A percentile compares a stretch with the other conserved stretches of the same genome.
phyloP scores from a whole-genome alignment of 2,888 invertebrate genomes.

The Byasa hedistus region DNA sequence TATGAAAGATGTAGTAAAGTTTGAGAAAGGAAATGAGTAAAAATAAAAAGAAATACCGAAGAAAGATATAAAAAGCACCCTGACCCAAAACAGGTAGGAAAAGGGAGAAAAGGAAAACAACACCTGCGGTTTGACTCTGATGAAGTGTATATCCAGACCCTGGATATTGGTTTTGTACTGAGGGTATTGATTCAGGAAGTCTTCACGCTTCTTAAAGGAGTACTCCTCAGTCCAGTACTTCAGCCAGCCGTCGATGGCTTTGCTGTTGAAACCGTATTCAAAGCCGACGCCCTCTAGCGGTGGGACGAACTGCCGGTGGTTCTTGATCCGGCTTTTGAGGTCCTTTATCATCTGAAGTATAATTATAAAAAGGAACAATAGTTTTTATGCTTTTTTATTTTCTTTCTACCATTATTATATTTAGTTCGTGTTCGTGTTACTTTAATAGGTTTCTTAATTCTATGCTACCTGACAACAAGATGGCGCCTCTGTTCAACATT shows the following conservation, averaged over 20 bases:
- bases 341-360: slow-evolving; percentile 37
- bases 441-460: too few relatives aligned
- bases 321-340: slow-evolving; percentile 34
- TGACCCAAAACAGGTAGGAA: too few relatives aligned
- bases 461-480: too few relatives aligned
- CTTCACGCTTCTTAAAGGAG: slow-evolving; percentile 81
- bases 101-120: not conserved
- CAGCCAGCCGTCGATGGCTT: slow-evolving; percentile 81
- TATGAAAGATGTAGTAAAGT: too few relatives aligned
- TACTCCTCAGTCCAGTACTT: slow-evolving; percentile 90
- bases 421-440: too few relatives aligned
- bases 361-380: not conserved
- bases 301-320: slow-evolving; percentile 41
- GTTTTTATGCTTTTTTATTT: too few relatives aligned
- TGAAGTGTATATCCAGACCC: slow-evolving; percentile 86
- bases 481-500: too few relatives aligned
- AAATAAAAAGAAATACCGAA: too few relatives aligned
- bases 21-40: too few relatives aligned
- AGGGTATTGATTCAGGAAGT: slow-evolving; percentile 84
- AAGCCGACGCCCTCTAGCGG: slow-evolving; percentile 83
- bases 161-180: slow-evolving; percentile 90
- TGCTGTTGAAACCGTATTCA: slow-evolving; percentile 87
- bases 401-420: too few relatives aligned
- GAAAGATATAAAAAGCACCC: too few relatives aligned
- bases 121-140: slow-evolving; percentile 83